Evolutionary conservation across 2,797 vertebrate genomes (phyloP).

Genomic region (Rousettus madagascariensis): DNA sequence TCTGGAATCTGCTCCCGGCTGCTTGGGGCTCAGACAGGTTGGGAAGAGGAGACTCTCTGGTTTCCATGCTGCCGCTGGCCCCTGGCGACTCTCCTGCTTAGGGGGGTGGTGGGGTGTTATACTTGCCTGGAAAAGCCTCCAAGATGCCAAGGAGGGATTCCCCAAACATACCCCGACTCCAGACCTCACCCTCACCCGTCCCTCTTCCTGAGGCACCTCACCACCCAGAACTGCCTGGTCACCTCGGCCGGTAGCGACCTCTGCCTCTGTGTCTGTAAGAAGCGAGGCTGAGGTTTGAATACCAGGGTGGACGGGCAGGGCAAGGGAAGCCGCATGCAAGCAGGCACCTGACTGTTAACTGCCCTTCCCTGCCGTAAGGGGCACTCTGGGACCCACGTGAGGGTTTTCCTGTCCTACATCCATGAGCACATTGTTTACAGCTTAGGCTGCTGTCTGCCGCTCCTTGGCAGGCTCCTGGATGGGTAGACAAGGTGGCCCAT

Average conservation of each 20-base stretch:
- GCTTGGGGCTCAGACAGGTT: not conserved
- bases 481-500: not conserved
- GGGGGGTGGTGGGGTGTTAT: fast-evolving
- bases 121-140: not conserved
- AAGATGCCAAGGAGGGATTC: not conserved
- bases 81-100: not conserved
- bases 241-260: not conserved
- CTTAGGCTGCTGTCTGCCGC: no score
- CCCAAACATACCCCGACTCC: not conserved
- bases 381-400: not conserved
- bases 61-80: not conserved
- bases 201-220: not conserved
- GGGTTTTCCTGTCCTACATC: fast-evolving
- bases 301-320: not conserved
- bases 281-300: not conserved
- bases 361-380: not conserved
- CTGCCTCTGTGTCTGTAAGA: not conserved
- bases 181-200: not conserved
- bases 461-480: not conserved
- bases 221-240: not conserved
- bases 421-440: fast-evolving
- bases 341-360: fast-evolving
- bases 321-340: not conserved
- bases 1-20: not conserved
- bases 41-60: not conserved